Evolutionary conservation across 1,140 invertebrate genomes (phyloP).

Genomic region (Muscidifurax raptorellus): DNA sequence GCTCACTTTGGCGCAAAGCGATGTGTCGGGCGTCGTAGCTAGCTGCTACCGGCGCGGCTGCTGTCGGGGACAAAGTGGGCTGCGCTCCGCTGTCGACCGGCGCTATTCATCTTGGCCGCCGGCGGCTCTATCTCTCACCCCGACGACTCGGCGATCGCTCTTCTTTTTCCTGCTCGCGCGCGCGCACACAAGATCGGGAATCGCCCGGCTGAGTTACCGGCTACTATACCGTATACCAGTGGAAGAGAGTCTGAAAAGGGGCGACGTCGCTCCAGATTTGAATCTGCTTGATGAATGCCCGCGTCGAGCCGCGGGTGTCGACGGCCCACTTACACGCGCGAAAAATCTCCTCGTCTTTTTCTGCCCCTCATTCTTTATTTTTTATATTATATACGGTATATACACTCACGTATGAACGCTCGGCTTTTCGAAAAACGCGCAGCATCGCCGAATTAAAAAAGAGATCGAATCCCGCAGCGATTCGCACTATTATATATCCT

Average conservation of each 20-base stretch:
- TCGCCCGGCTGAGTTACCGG: background rate
- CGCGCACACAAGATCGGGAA: background rate
- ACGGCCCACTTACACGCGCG: slow-evolving; percentile 20
- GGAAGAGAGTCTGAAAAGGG: background rate
- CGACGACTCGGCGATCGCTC: background rate
- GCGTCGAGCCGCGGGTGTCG: background rate
- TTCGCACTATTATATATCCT: background rate
- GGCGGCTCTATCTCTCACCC: background rate
- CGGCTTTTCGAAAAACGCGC: background rate
- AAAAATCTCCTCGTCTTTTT: background rate
- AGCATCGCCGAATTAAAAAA: slow-evolving; percentile 19
- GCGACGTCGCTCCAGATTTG: slow-evolving; percentile 37
- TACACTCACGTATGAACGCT: too few species aligned
- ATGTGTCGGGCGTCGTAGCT: too few species aligned
- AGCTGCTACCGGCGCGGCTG: too few species aligned
- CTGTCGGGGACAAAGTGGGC: slow-evolving; percentile 66
- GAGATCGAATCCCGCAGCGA: slow-evolving; percentile 35
- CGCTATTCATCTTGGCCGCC: slow-evolving; percentile 64
- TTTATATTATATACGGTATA: too few species aligned
- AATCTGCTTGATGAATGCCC: slow-evolving; percentile 45
- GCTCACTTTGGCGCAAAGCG: too few species aligned
- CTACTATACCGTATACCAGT: background rate
- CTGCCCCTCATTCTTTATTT: background rate
- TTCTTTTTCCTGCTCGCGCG: background rate
- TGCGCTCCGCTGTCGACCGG: slow-evolving; percentile 62